These are phyloP conservation scores for Pachyuromys duprasi DNA, from an alignment of 2,797 vertebrate species.

Conservation along the genomic window DNA sequence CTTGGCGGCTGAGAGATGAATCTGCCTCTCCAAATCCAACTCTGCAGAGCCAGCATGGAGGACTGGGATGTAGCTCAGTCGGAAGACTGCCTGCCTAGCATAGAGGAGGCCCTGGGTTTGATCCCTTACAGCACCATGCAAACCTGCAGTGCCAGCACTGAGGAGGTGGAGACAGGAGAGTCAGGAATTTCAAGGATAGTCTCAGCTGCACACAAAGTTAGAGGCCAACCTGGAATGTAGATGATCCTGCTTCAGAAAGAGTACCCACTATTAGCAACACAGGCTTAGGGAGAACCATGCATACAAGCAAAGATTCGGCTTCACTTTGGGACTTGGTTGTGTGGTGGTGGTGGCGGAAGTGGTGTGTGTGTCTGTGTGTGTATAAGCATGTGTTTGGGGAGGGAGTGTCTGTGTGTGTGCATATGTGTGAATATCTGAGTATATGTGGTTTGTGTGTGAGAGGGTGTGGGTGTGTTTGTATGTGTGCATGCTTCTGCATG, in stretches of 20 bases:
- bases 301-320: not conserved
- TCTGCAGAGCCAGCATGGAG: not conserved
- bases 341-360: not conserved
- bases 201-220: not conserved
- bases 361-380: not conserved
- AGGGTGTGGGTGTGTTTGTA: not conserved
- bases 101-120: too few relatives aligned
- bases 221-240: not conserved
- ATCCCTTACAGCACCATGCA: not conserved
- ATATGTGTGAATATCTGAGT: not conserved
- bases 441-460: not conserved
- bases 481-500: not conserved
- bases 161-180: not conserved
- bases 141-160: not conserved
- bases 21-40: not conserved
- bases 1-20: not conserved
- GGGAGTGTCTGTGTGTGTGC: not conserved
- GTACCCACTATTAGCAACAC: not conserved
- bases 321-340: not conserved
- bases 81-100: not conserved
- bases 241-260: not conserved
- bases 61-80: not conserved
- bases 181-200: not conserved
- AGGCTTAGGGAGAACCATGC: not conserved
- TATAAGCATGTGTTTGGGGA: not conserved